phyloP scores from a whole-genome alignment of 2,888 invertebrate species.

The Sisyra nigra region DNA sequence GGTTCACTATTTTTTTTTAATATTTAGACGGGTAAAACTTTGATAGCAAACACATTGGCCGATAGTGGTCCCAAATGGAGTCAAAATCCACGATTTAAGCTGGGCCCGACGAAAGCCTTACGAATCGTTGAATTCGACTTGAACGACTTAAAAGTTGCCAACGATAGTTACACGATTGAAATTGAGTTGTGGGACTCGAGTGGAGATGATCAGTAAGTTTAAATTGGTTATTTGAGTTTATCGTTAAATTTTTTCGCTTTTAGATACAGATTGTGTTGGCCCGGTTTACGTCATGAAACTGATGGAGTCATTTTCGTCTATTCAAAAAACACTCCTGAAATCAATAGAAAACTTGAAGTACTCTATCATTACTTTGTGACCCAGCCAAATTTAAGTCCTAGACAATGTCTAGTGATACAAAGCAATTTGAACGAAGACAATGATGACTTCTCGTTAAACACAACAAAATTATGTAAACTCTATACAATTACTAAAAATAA shows the following conservation, averaged over 20 bases:
- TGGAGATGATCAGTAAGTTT: constrained; percentile 51
- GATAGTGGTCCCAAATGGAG: constrained; percentile 34
- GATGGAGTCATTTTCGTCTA: constrained; percentile 58
- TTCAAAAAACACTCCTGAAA: constrained; percentile 31
- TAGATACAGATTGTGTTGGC: constrained; percentile 64
- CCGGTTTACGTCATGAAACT: constrained; percentile 48
- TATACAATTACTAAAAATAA: background rate
- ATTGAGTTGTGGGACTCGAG: constrained; percentile 71
- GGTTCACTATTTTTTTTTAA: too few species aligned
- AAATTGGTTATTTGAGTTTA: background rate
- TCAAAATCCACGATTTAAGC: constrained; percentile 39
- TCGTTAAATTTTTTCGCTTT: background rate
- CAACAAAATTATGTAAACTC: constrained; percentile 32
- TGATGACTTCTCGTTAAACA: constrained; percentile 22
- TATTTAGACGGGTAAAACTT: constrained; percentile 57
- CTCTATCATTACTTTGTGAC: constrained; percentile 51
- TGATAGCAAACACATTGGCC: constrained; percentile 51
- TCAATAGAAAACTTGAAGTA: constrained; percentile 40
- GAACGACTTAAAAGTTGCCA: constrained; percentile 38
- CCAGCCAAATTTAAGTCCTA: constrained; percentile 44
- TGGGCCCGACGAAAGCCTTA: constrained; percentile 53
- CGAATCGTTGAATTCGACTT: constrained; percentile 65
- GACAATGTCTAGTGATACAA: constrained; percentile 47
- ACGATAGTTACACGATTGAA: constrained; percentile 40
- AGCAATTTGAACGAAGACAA: constrained; percentile 33